Conservation (phyloP, 37 sponge, comb jelly and placozoan species). For the Ianthella basta region DNA sequence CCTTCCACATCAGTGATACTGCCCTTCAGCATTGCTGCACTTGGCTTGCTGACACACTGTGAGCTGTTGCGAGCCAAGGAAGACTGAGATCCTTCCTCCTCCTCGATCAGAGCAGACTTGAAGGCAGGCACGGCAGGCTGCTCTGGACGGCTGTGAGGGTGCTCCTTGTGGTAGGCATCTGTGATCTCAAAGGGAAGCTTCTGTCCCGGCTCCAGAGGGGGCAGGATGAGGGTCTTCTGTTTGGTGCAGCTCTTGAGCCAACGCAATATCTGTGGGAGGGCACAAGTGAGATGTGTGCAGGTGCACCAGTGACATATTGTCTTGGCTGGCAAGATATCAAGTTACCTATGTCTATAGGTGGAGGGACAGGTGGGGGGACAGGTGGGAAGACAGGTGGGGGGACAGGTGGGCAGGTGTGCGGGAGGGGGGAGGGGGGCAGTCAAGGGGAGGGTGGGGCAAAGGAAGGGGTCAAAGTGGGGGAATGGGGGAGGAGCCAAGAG, state of each 20-base stretch:
- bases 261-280: conserved; percentile 62
- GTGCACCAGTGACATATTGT: too few species aligned
- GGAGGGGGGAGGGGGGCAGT: background rate
- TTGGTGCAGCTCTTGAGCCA: conserved; percentile 76
- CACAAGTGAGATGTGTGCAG: too few species aligned
- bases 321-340: too few species aligned
- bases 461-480: too few species aligned
- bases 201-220: conserved; percentile 76
- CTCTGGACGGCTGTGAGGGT: too few species aligned
- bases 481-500: too few species aligned
- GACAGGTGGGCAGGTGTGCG: too few species aligned
- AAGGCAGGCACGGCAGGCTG: background rate
- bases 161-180: conserved; percentile 61
- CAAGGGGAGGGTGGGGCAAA: too few species aligned
- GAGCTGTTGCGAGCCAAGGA: conserved; percentile 25
- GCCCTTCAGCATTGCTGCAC: conserved; percentile 13
- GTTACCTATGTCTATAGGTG: too few species aligned
- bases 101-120: background rate
- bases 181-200: conserved; percentile 79
- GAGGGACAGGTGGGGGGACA: background rate
- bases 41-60: conserved; percentile 20
- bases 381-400: too few species aligned
- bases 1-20: background rate
- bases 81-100: conserved; percentile 11
- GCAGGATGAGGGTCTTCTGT: conserved; percentile 77